Conservation (phyloP, 2,113 vertebrate species). For the Podiceps cristatus region DNA sequence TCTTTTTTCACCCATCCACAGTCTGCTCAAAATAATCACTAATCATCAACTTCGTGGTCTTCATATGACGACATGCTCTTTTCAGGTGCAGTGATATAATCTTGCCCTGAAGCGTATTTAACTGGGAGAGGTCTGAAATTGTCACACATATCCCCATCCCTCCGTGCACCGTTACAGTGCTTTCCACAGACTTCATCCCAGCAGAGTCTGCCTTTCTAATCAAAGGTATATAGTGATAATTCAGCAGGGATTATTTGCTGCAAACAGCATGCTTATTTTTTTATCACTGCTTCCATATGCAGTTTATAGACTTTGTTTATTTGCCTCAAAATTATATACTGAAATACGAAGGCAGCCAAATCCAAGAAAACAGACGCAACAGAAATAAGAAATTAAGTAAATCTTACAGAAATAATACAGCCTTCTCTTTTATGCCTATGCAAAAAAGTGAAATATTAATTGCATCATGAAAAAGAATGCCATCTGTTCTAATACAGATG, state of each 20-base stretch:
- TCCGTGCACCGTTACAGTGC: rapidly evolving
- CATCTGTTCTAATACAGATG: slow-evolving; percentile 28
- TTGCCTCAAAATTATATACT: neutral
- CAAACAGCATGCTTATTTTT: neutral
- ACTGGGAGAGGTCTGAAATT: neutral
- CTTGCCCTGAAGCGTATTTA: neutral
- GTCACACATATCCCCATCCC: rapidly evolving
- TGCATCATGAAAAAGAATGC: slow-evolving; percentile 47
- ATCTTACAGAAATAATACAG: neutral
- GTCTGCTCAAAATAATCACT: neutral
- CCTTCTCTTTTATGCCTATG: neutral
- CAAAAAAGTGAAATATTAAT: slow-evolving; percentile 42
- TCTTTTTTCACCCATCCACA: neutral
- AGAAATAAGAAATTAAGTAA: slow-evolving; percentile 37
- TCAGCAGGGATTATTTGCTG: slow-evolving; percentile 35
- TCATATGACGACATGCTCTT: neutral
- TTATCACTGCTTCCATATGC: slow-evolving; percentile 36
- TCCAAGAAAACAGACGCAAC: neutral
- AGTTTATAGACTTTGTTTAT: neutral
- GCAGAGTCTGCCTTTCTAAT: neutral
- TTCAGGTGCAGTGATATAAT: neutral
- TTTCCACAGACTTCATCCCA: neutral
- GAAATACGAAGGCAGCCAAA: slow-evolving; percentile 44
- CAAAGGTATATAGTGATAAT: neutral
- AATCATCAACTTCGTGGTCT: neutral